These are phyloP conservation scores for Lasaia peninsularis DNA, from an alignment of 1,140 invertebrate genomes.

Conservation along the genomic window DNA sequence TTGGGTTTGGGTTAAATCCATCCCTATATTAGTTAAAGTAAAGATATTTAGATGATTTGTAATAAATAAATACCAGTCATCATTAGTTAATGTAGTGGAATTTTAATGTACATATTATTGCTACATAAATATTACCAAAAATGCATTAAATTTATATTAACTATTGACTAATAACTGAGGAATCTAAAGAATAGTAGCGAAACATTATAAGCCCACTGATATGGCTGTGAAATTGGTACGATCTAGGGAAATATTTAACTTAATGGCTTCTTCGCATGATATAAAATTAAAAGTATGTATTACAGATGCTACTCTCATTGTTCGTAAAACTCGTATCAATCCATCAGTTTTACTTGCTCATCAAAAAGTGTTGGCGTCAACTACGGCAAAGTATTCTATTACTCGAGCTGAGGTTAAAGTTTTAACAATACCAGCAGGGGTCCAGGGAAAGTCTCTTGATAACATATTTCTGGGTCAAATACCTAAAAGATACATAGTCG, in stretches of 20 bases:
- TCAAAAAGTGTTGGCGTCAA: slow-evolving; percentile 42
- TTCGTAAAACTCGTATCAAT: slow-evolving; percentile 45
- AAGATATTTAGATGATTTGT: too few species aligned
- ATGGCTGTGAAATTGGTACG: slow-evolving; percentile 44
- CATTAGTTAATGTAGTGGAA: too few species aligned
- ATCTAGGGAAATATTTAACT: slow-evolving; percentile 44
- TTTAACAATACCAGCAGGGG: slow-evolving; percentile 39
- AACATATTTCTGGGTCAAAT: slow-evolving; percentile 50
- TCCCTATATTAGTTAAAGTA: too few species aligned
- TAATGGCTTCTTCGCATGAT: slow-evolving; percentile 38
- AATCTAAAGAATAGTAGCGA: too few species aligned
- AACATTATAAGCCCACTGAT: too few species aligned
- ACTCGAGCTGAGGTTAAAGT: slow-evolving; percentile 52
- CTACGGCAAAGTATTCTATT: slow-evolving; percentile 57
- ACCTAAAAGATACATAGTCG: slow-evolving; percentile 52
- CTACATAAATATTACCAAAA: too few species aligned
- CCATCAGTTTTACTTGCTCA: slow-evolving; percentile 46
- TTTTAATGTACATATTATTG: too few species aligned
- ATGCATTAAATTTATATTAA: too few species aligned
- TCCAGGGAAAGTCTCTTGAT: slow-evolving; percentile 44
- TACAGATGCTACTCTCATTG: slow-evolving; percentile 41
- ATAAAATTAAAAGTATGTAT: slow-evolving; percentile 27
- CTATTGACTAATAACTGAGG: too few species aligned
- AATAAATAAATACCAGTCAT: too few species aligned
- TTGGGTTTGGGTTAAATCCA: too few species aligned